phyloP scores from a whole-genome alignment of 2,888 invertebrate genomes.

The Odontothrips loti region DNA sequence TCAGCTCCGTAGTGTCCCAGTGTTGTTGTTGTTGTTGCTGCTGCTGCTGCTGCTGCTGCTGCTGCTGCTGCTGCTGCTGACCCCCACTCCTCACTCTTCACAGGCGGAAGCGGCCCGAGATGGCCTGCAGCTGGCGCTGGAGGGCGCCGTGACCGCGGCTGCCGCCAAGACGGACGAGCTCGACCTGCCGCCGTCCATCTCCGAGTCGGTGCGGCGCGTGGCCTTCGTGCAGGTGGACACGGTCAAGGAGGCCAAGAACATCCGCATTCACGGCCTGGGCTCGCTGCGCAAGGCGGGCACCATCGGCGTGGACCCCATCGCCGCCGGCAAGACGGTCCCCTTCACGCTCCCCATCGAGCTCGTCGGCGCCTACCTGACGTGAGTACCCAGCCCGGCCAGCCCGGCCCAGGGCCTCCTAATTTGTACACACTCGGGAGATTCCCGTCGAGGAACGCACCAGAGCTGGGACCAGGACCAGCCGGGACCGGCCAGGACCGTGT shows the following conservation, averaged over 20 bases:
- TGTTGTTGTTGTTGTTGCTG: too few relatives aligned
- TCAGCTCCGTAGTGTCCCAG: too few relatives aligned
- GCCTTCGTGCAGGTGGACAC: not conserved
- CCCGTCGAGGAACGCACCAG: not conserved
- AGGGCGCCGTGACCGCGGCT: not conserved
- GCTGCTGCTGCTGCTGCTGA: too few relatives aligned
- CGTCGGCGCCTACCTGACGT: not conserved
- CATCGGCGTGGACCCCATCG: not conserved
- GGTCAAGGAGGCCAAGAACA: conserved; percentile 1
- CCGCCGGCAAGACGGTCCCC: not conserved
- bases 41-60: too few relatives aligned
- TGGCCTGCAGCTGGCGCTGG: not conserved
- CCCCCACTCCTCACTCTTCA: not conserved
- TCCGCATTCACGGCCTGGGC: not conserved
- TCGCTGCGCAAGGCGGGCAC: not conserved
- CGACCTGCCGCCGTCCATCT: conserved; percentile 3
- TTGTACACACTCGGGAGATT: not conserved
- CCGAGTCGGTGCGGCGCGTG: not conserved
- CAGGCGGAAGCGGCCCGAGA: not conserved
- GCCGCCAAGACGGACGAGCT: not conserved
- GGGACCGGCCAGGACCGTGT: too few relatives aligned
- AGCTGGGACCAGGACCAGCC: too few relatives aligned
- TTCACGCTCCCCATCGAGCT: conserved; percentile 1
- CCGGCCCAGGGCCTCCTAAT: too few relatives aligned
- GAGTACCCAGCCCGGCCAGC: not conserved